phyloP scores from a whole-genome alignment of 2,113 vertebrate genomes.

The Actinemys pallida region DNA sequence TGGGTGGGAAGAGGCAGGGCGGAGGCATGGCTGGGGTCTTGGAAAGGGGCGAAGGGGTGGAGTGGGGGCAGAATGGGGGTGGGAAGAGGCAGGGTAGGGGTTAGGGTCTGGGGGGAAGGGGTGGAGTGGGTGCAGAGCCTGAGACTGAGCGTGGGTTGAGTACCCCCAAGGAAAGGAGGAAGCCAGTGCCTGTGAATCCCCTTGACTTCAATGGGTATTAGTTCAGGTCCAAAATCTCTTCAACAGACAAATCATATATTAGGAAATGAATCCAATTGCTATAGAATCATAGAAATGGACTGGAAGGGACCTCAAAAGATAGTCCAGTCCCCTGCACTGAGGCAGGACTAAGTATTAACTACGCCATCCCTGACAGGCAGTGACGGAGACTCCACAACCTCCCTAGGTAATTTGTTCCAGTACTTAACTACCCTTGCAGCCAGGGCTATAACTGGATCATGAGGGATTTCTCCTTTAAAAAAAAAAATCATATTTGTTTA shows the following conservation, averaged over 20 bases:
- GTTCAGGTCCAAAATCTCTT: background rate
- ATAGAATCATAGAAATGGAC: background rate
- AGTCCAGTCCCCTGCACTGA: background rate
- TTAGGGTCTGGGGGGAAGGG: too few relatives aligned
- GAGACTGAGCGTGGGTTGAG: too few relatives aligned
- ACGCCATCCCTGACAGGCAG: background rate
- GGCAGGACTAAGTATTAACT: background rate
- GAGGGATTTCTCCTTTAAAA: background rate
- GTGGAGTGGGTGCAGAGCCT: too few relatives aligned
- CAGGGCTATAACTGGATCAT: background rate
- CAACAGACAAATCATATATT: background rate
- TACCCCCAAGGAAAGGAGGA: too few relatives aligned
- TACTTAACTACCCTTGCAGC: background rate
- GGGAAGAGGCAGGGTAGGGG: too few relatives aligned
- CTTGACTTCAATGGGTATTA: background rate
- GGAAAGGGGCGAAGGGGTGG: too few relatives aligned
- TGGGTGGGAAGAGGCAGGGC: too few relatives aligned
- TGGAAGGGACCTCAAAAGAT: background rate
- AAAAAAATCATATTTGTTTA: background rate
- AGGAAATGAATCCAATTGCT: background rate
- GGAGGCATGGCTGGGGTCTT: too few relatives aligned
- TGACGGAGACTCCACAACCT: background rate
- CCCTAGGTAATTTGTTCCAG: background rate
- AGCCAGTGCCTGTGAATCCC: too few relatives aligned
- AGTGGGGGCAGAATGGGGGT: too few relatives aligned